These are phyloP conservation scores for Drosophila parvula DNA, from an alignment of 1,140 invertebrate genomes.

Conservation along the genomic window DNA sequence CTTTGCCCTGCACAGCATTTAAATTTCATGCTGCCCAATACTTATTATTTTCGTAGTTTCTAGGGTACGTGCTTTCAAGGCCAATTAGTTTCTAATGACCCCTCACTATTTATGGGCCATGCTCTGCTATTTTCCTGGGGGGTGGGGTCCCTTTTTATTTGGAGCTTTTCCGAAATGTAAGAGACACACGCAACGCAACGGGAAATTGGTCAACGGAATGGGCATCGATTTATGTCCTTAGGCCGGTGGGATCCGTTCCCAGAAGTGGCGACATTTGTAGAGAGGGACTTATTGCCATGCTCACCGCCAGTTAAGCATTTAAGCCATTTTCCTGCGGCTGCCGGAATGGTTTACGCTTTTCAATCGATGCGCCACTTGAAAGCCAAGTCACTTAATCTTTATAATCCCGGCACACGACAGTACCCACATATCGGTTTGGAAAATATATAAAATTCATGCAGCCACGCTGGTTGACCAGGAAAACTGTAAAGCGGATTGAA, in stretches of 20 bases:
- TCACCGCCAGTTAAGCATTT: conserved; percentile 23
- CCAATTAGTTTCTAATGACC: conserved; percentile 21
- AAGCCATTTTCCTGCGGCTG: conserved; percentile 20
- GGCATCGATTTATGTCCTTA: conserved; percentile 22
- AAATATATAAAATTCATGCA: conserved; percentile 14
- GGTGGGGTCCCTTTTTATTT: background rate
- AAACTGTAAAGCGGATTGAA: conserved; percentile 12
- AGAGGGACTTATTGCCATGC: conserved; percentile 15
- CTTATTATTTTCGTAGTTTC: background rate
- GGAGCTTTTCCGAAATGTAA: conserved; percentile 2
- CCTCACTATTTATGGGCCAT: conserved; percentile 25
- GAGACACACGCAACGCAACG: conserved; percentile 15
- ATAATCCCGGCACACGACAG: conserved; percentile 3
- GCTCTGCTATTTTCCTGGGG: conserved; percentile 6
- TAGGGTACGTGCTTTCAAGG: conserved; percentile 17
- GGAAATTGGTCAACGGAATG: conserved; percentile 3
- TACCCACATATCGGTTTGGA: conserved; percentile 6
- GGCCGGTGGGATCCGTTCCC: background rate
- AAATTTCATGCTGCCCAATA: background rate
- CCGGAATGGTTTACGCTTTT: conserved; percentile 11
- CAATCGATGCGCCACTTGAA: conserved; percentile 19
- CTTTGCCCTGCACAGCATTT: background rate
- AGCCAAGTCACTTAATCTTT: conserved; percentile 12
- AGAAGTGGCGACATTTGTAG: conserved; percentile 12
- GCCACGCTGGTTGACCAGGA: conserved; percentile 2